Conservation (phyloP, 2,113 vertebrate genomes). For the Serilophus lunatus region DNA sequence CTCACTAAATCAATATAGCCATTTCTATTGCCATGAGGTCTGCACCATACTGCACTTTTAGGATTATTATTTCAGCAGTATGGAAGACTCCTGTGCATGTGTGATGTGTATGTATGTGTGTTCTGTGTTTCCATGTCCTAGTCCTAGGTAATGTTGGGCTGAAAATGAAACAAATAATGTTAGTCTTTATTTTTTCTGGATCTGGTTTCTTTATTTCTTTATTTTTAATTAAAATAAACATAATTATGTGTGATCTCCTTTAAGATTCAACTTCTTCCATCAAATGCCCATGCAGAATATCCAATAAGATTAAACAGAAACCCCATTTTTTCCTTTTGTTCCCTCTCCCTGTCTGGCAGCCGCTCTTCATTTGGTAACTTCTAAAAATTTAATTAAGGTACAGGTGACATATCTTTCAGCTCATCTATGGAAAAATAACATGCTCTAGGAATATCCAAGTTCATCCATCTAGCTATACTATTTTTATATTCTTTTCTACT, state of each 20-base stretch:
- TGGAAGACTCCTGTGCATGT: background rate
- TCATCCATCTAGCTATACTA: background rate
- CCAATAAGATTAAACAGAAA: background rate
- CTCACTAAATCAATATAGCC: background rate
- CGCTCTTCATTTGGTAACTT: background rate
- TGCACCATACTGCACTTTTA: background rate
- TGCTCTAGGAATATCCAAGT: background rate
- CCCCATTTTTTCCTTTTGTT: background rate
- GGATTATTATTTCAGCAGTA: background rate
- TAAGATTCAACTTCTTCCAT: background rate
- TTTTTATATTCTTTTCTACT: background rate
- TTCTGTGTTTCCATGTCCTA: background rate
- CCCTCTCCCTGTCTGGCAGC: background rate
- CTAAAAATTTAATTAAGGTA: slow-evolving; percentile 20
- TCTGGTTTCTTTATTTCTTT: background rate
- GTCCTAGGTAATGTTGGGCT: background rate
- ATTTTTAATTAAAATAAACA: background rate
- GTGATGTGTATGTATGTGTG: background rate
- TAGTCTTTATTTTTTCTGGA: background rate
- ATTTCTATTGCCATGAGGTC: background rate
- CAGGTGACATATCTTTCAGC: background rate
- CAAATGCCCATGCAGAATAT: background rate
- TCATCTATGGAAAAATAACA: background rate
- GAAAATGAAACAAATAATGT: background rate
- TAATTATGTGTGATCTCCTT: background rate